These are phyloP conservation scores for Emmelina monodactyla DNA, from an alignment of 2,888 invertebrate genomes.

Conservation along the genomic window DNA sequence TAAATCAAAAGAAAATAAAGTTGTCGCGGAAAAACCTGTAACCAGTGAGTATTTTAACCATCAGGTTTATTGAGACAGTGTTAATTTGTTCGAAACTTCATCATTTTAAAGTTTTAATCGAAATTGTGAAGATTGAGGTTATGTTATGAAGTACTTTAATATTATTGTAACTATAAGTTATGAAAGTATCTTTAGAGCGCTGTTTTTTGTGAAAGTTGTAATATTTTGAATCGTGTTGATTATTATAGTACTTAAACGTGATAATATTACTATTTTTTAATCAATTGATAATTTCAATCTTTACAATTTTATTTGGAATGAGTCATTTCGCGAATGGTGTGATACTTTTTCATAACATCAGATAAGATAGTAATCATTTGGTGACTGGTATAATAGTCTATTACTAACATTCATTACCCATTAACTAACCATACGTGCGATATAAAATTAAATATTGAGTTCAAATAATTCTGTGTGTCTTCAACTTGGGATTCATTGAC, in stretches of 20 bases:
- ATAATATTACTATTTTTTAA: too few relatives aligned
- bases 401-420: constrained; percentile 31
- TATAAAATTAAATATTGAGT: constrained; percentile 19
- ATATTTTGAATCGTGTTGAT: too few relatives aligned
- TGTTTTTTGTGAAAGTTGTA: too few relatives aligned
- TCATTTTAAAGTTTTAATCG: background rate
- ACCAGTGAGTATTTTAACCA: constrained; percentile 51
- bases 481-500: constrained; percentile 61
- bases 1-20: constrained; percentile 45
- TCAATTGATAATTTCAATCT: too few relatives aligned
- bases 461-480: constrained; percentile 59
- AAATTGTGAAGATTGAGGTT: constrained; percentile 26
- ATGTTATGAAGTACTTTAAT: too few relatives aligned
- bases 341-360: constrained; percentile 30
- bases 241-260: too few relatives aligned
- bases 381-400: constrained; percentile 26
- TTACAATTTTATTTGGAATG: too few relatives aligned
- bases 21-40: constrained; percentile 47
- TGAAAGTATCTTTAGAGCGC: too few relatives aligned
- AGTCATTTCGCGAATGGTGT: constrained; percentile 33
- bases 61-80: constrained; percentile 20
- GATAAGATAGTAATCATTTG: constrained; percentile 45
- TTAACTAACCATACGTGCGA: constrained; percentile 20
- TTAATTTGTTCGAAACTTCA: background rate
- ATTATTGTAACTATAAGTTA: constrained; percentile 15